A percentile compares a stretch with the other conserved stretches of the same genome.
Evolutionary conservation across 1,140 invertebrate genomes (phyloP).

Genomic region (Apis cerana): DNA sequence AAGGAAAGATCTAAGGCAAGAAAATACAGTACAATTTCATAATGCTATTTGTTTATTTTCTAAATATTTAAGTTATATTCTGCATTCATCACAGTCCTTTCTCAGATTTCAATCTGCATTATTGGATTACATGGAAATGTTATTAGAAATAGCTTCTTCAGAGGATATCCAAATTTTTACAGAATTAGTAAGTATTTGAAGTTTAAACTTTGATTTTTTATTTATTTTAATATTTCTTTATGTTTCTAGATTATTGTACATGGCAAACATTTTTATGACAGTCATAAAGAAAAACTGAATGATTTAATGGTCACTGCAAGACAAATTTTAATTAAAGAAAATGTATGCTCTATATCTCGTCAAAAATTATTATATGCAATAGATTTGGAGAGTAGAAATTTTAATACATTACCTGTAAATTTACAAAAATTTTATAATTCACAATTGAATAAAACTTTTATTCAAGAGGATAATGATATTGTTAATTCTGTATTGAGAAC

Average conservation of each 20-base stretch:
- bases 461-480: background rate
- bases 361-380: slow-evolving; percentile 36
- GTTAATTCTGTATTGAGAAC: background rate
- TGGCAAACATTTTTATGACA: background rate
- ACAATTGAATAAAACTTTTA: background rate
- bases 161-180: slow-evolving; percentile 38
- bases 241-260: slow-evolving; percentile 39
- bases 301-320: slow-evolving; percentile 36
- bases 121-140: slow-evolving; percentile 38
- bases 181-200: slow-evolving; percentile 7
- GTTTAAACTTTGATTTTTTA: background rate
- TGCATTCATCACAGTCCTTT: accelerated
- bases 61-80: background rate
- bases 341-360: background rate
- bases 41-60: slow-evolving; percentile 1
- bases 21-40: background rate
- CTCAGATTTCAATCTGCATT: background rate
- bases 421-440: slow-evolving; percentile 11
- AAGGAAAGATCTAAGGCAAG: background rate
- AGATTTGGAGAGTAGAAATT: slow-evolving; percentile 32
- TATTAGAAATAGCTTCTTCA: slow-evolving; percentile 23
- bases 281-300: background rate
- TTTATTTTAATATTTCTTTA: background rate
- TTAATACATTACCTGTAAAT: background rate
- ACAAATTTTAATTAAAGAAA: slow-evolving; percentile 27